A percentile compares a stretch with the other conserved stretches of the same genome.
These are phyloP conservation scores for Varanus salvator DNA, from an alignment of 2,113 vertebrate genomes.

Conservation along the genomic window DNA sequence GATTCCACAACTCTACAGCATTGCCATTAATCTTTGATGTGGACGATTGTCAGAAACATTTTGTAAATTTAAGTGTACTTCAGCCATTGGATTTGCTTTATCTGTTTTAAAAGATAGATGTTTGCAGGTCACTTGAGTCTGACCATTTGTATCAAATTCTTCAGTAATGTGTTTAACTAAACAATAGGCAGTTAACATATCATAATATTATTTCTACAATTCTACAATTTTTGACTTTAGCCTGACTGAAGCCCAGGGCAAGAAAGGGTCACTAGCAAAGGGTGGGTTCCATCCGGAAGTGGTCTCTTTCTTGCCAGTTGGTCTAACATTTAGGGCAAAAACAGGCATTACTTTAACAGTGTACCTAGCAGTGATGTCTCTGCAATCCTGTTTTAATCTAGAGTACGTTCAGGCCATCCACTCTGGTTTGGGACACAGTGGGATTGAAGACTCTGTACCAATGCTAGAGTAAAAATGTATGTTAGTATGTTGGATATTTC, in stretches of 20 bases:
- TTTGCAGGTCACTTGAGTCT: neutral
- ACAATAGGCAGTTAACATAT: neutral
- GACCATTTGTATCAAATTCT: neutral
- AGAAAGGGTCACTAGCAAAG: neutral
- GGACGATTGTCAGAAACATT: neutral
- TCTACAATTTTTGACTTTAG: neutral
- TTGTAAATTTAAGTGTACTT: slow-evolving; percentile 41
- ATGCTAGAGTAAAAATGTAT: too few species aligned
- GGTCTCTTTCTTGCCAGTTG: too few species aligned
- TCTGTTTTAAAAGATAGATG: slow-evolving; percentile 51
- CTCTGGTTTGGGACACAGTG: too few species aligned
- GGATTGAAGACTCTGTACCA: too few species aligned
- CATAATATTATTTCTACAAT: slow-evolving; percentile 14
- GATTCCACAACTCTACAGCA: neutral
- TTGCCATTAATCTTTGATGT: slow-evolving; percentile 11
- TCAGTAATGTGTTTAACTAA: neutral
- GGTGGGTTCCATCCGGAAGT: too few species aligned
- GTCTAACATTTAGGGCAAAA: too few species aligned
- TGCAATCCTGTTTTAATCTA: too few species aligned
- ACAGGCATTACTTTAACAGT: too few species aligned
- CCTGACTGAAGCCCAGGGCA: neutral
- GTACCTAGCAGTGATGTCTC: too few species aligned
- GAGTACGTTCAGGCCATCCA: too few species aligned
- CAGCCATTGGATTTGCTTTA: slow-evolving; percentile 20
- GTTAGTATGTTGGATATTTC: neutral